phyloP scores from a whole-genome alignment of 2,113 vertebrate species.

The Ochotona princeps region DNA sequence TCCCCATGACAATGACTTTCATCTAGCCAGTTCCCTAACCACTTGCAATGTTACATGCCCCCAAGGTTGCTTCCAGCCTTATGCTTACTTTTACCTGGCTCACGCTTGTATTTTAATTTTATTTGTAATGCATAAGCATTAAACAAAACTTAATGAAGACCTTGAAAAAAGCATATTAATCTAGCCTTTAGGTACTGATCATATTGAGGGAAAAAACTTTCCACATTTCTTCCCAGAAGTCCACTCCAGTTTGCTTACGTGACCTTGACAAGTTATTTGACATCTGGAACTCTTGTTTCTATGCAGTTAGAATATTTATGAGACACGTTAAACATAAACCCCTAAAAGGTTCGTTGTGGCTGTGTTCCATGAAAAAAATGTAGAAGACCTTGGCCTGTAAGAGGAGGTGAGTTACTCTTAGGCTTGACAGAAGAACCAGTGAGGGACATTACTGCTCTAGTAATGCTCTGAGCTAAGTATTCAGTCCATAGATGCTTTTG shows the following conservation, averaged over 20 bases:
- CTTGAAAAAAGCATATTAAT: conserved; percentile 7
- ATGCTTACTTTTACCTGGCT: not conserved
- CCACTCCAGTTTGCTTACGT: not conserved
- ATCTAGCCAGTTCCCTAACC: not conserved
- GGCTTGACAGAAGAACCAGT: not conserved
- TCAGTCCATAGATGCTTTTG: not conserved
- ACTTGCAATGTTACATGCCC: not conserved
- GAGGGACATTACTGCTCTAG: not conserved
- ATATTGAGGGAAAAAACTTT: not conserved
- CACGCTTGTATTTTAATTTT: not conserved
- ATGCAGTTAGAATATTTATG: not conserved
- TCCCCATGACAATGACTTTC: not conserved
- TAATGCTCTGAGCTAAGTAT: not conserved
- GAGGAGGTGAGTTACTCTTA: not conserved
- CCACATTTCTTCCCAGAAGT: conserved; percentile 6
- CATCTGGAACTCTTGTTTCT: not conserved
- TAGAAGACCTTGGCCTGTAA: no score
- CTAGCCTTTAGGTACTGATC: not conserved
- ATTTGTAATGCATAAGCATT: not conserved
- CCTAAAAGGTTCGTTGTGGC: not conserved
- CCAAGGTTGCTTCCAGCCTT: not conserved
- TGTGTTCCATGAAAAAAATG: not conserved
- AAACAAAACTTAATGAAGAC: not conserved
- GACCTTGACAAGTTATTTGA: not conserved
- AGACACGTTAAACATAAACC: not conserved